Conservation (phyloP, 1,140 invertebrate genomes). For the Coelopa frigida region DNA sequence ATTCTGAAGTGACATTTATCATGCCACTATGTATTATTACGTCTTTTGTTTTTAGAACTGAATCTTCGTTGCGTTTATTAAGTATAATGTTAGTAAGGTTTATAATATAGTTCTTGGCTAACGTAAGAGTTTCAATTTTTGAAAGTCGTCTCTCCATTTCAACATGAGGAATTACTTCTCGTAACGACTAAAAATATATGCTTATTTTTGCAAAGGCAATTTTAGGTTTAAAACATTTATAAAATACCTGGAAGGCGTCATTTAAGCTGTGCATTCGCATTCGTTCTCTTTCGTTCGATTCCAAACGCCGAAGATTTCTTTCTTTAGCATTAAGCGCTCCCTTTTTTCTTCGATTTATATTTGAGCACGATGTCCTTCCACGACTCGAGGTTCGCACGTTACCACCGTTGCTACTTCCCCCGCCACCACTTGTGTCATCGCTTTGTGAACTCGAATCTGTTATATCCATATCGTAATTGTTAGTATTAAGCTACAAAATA, state of each 20-base stretch:
- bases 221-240: not conserved
- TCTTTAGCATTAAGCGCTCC: conserved; percentile 68
- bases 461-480: conserved; percentile 43
- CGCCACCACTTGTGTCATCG: conserved; percentile 43
- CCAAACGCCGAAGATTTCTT: conserved; percentile 69
- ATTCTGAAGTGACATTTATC: not conserved
- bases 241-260: conserved; percentile 71
- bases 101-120: conserved; percentile 87
- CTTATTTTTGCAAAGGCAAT: not conserved
- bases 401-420: conserved; percentile 40
- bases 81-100: conserved; percentile 79
- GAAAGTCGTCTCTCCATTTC: conserved; percentile 76
- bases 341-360: conserved; percentile 52
- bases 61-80: conserved; percentile 45
- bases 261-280: conserved; percentile 85
- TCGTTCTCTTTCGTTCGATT: conserved; percentile 80
- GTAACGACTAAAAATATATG: conserved; percentile 54
- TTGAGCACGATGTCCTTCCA: conserved; percentile 19
- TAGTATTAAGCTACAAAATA: conserved; percentile 41
- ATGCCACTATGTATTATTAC: conserved; percentile 13
- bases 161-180: conserved; percentile 82
- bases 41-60: conserved; percentile 35
- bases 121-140: conserved; percentile 80
- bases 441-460: conserved; percentile 45
- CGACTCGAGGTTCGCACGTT: conserved; percentile 28